Percentiles rank a stretch among this genome's conserved stretches.
Evolutionary conservation across 2,113 vertebrate species (phyloP).

Genomic region (Camelus bactrianus): DNA sequence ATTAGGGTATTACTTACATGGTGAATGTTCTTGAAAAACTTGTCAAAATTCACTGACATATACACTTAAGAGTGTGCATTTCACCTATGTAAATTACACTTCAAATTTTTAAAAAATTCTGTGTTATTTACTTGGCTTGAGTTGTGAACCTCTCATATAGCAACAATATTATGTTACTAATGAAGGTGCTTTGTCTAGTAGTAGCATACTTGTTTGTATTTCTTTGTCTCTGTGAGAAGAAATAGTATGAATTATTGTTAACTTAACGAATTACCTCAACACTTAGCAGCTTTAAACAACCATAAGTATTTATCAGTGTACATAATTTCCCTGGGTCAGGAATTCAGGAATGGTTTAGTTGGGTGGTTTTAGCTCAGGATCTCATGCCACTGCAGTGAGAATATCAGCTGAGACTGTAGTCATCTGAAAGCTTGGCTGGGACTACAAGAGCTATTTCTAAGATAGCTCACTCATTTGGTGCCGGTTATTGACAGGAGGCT

Average conservation of each 20-base stretch:
- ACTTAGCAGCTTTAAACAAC: background rate
- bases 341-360: background rate
- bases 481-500: background rate
- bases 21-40: background rate
- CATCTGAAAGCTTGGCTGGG: background rate
- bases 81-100: background rate
- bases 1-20: background rate
- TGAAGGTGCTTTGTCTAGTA: background rate
- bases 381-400: background rate
- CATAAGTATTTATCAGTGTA: background rate
- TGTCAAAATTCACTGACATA: background rate
- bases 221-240: background rate
- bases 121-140: background rate
- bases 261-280: background rate
- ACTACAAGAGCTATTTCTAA: background rate
- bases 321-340: background rate
- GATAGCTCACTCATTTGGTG: background rate
- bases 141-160: background rate
- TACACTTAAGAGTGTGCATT: background rate
- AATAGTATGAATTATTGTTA: conserved; percentile 18
- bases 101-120: background rate
- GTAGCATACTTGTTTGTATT: background rate
- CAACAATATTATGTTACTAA: background rate
- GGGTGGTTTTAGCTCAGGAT: background rate
- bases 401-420: background rate